Evolutionary conservation across 2,888 invertebrate genomes (phyloP).

Genomic region (Drosophila pullipes): DNA sequence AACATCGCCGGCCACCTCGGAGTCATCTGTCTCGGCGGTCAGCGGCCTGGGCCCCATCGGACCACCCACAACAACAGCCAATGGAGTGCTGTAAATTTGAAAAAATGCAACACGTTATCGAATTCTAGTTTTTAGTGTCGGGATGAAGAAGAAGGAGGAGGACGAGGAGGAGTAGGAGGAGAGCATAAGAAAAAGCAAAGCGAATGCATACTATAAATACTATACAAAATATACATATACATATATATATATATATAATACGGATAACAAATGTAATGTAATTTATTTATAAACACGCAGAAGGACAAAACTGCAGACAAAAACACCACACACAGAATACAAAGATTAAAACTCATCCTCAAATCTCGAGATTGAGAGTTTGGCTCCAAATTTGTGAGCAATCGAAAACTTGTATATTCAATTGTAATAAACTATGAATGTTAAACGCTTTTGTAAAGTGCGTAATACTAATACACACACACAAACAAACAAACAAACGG

Average conservation of each 20-base stretch:
- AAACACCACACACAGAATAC: constrained; percentile 22
- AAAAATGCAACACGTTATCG: constrained; percentile 41
- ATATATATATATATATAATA: constrained; percentile 46
- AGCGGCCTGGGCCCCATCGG: constrained; percentile 85
- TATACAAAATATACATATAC: constrained; percentile 35
- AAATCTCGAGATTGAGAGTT: constrained; percentile 7
- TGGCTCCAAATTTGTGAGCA: constrained; percentile 36
- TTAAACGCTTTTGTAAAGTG: constrained; percentile 61
- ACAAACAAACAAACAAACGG: not conserved
- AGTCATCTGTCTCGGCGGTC: constrained; percentile 73
- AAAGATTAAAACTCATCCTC: constrained; percentile 15
- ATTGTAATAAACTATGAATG: constrained; percentile 55
- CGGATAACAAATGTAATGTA: constrained; percentile 67
- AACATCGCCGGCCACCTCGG: constrained; percentile 73
- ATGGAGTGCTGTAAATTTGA: constrained; percentile 84
- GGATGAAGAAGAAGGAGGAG: constrained; percentile 34
- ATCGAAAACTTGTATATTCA: constrained; percentile 59
- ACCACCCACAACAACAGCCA: constrained; percentile 84
- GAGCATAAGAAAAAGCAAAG: constrained; percentile 42
- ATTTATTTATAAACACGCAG: constrained; percentile 72
- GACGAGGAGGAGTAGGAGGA: constrained; percentile 14
- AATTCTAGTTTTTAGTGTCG: constrained; percentile 68
- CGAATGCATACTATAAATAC: constrained; percentile 68
- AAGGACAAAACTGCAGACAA: constrained; percentile 39
- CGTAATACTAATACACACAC: constrained; percentile 31